Evolutionary conservation across 2,888 invertebrate genomes (phyloP).

Genomic region (Epistrophe eligans): DNA sequence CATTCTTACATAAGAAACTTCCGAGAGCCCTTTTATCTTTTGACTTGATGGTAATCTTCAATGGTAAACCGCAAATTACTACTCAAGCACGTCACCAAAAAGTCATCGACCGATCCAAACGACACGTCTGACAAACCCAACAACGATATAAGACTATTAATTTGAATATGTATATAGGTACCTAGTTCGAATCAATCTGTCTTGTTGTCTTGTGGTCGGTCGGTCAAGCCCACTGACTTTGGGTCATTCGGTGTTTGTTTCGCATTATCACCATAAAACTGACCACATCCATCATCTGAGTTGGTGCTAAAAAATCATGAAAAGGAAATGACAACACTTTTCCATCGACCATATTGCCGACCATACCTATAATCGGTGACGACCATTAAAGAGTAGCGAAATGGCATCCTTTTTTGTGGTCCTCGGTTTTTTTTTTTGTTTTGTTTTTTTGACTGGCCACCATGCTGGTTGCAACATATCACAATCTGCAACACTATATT

Average conservation of each 20-base stretch:
- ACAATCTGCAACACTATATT: slow-evolving; percentile 7
- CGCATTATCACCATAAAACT: slow-evolving; percentile 57
- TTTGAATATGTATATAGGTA: slow-evolving; percentile 52
- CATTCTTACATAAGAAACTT: neutral
- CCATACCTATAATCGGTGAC: no score
- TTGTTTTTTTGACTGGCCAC: slow-evolving; percentile 26
- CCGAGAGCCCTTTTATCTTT: neutral
- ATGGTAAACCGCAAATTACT: slow-evolving; percentile 53
- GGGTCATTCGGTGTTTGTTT: slow-evolving; percentile 56
- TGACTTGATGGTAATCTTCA: slow-evolving; percentile 3
- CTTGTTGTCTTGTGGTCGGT: slow-evolving; percentile 57
- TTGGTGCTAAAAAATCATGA: slow-evolving; percentile 6
- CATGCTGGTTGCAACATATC: slow-evolving; percentile 50
- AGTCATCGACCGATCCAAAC: slow-evolving; percentile 61
- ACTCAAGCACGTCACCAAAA: slow-evolving; percentile 56
- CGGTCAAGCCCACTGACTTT: slow-evolving; percentile 59
- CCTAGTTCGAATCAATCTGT: slow-evolving; percentile 70
- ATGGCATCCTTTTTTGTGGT: slow-evolving; percentile 64
- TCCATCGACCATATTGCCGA: neutral
- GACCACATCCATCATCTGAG: slow-evolving; percentile 62
- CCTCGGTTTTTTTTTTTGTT: neutral
- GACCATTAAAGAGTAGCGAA: slow-evolving; percentile 71
- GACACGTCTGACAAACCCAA: slow-evolving; percentile 1
- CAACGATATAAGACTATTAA: slow-evolving; percentile 58
- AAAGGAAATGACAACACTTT: slow-evolving; percentile 48